These are phyloP conservation scores for Apocrypta bakeri DNA, from an alignment of 1,140 invertebrate species.

Conservation along the genomic window DNA sequence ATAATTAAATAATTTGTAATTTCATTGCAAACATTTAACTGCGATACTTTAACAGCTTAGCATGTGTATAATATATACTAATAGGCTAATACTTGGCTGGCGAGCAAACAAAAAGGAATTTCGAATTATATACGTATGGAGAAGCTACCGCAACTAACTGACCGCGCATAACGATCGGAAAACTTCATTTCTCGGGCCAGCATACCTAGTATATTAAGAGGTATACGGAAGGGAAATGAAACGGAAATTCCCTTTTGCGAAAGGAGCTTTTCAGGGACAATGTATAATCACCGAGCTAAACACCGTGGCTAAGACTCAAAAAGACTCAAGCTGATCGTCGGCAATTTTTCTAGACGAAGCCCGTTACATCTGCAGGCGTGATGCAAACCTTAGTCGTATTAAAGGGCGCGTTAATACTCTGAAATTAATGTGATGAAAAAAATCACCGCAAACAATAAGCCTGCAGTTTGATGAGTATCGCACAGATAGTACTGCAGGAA, in stretches of 20 bases:
- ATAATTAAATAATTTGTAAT: too few relatives aligned
- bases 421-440: not conserved
- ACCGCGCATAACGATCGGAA: too few relatives aligned
- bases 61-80: too few relatives aligned
- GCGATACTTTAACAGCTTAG: too few relatives aligned
- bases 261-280: not conserved
- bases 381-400: not conserved
- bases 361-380: not conserved
- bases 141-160: too few relatives aligned
- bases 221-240: too few relatives aligned
- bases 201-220: too few relatives aligned
- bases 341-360: conserved; percentile 6
- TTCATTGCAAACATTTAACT: too few relatives aligned
- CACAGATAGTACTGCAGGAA: not conserved
- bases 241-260: not conserved
- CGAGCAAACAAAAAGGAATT: too few relatives aligned
- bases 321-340: not conserved
- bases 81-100: too few relatives aligned
- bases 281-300: not conserved
- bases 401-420: not conserved
- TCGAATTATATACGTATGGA: too few relatives aligned
- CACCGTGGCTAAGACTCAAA: not conserved
- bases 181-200: too few relatives aligned
- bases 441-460: not conserved
- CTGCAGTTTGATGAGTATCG: not conserved